These are phyloP conservation scores for Perizoma affinitatum DNA, from an alignment of 2,888 invertebrate genomes.

Conservation along the genomic window DNA sequence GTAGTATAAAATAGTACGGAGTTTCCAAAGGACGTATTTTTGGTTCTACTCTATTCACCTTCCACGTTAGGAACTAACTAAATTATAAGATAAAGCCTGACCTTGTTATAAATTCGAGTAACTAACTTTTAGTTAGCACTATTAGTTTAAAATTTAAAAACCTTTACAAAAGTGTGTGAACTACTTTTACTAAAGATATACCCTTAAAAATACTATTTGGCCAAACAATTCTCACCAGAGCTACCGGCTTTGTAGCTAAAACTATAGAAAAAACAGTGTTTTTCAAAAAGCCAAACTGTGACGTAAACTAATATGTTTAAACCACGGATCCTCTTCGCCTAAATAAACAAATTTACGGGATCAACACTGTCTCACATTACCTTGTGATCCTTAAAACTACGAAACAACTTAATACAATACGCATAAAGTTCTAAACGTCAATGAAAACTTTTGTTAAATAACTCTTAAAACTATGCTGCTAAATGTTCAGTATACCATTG, in stretches of 20 bases:
- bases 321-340: conserved; percentile 35
- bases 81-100: no score
- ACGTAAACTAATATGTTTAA: conserved; percentile 36
- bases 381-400: conserved; percentile 28
- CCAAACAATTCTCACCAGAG: conserved; percentile 10
- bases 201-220: conserved; percentile 14
- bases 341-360: conserved; percentile 44
- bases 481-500: conserved; percentile 9
- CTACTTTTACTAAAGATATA: conserved; percentile 6
- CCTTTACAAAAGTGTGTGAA: conserved; percentile 8
- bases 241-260: conserved; percentile 9
- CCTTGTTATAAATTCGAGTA: no score
- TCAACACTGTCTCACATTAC: conserved; percentile 46
- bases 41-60: conserved; percentile 2
- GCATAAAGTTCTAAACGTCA: conserved; percentile 21
- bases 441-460: conserved; percentile 4
- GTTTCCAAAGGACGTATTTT: not conserved
- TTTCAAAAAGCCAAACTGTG: conserved; percentile 22
- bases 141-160: not conserved
- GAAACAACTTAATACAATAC: conserved; percentile 19
- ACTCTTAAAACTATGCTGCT: conserved; percentile 10
- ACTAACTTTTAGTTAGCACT: not conserved
- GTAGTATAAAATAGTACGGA: not conserved
- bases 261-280: conserved; percentile 27
- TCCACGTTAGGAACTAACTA: not conserved